phyloP scores from a whole-genome alignment of 2,797 vertebrate species.

The Ciconia nigra region DNA sequence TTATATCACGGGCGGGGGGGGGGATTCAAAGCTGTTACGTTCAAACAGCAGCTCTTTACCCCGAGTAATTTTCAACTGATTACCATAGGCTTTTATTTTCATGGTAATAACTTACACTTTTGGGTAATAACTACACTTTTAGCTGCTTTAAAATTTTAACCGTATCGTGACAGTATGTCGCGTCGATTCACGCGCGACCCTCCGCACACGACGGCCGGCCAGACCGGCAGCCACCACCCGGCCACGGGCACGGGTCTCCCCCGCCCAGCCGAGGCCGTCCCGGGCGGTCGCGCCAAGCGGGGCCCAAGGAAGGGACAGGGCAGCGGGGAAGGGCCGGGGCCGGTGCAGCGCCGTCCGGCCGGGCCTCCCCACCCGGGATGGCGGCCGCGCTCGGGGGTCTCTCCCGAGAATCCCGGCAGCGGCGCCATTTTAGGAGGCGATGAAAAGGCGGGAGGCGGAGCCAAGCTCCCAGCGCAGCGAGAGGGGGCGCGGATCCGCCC shows the following conservation, averaged over 20 bases:
- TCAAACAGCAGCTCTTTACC: not conserved
- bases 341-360: not conserved
- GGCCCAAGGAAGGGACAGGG: too few relatives aligned
- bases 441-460: constrained; percentile 24
- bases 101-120: rapidly evolving
- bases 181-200: not conserved
- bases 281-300: not conserved
- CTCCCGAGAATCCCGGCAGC: not conserved
- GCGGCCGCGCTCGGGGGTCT: not conserved
- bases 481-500: not conserved
- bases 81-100: not conserved
- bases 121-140: too few relatives aligned
- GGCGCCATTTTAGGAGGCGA: constrained; percentile 68
- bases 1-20: rapidly evolving
- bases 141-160: not conserved
- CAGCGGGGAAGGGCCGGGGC: too few relatives aligned
- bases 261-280: not conserved
- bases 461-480: not conserved
- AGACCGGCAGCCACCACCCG: not conserved
- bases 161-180: not conserved
- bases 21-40: not conserved
- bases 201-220: not conserved
- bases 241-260: not conserved
- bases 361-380: not conserved
- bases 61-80: rapidly evolving